Evolutionary conservation across 2,888 invertebrate species (phyloP).

Genomic region (Platycheirus rosarum): DNA sequence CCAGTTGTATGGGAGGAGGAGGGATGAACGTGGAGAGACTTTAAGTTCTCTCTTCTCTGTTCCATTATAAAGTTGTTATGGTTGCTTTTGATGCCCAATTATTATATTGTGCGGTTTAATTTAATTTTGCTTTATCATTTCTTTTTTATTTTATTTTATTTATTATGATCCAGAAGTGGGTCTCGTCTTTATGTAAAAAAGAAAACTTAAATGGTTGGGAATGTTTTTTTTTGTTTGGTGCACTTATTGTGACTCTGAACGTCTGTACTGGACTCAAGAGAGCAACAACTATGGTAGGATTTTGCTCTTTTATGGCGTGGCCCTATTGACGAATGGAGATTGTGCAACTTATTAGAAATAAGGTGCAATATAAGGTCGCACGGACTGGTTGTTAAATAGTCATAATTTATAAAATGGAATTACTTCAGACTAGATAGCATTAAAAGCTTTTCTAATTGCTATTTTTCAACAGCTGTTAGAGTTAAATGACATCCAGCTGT

Average conservation of each 20-base stretch:
- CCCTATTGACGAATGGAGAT: no score
- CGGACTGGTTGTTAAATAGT: no score
- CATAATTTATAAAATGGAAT: no score
- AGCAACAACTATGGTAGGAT: constrained; percentile 15
- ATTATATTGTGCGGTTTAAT: constrained; percentile 70
- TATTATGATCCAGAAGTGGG: constrained; percentile 61
- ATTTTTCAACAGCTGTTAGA: no score
- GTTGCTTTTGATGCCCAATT: constrained; percentile 68
- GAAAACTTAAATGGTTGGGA: constrained; percentile 46
- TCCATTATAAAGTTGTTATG: constrained; percentile 47
- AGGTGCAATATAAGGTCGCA: no score
- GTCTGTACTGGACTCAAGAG: constrained; percentile 5
- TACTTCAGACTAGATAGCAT: no score
- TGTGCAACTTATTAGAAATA: no score
- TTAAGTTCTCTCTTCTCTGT: constrained; percentile 23
- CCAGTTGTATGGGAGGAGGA: background rate
- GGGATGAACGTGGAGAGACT: constrained; percentile 23
- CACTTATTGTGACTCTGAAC: constrained; percentile 35
- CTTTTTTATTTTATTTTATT: constrained; percentile 58
- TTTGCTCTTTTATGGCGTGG: constrained; percentile 57
- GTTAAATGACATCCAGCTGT: no score
- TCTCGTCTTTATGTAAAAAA: constrained; percentile 26
- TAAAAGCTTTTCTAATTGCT: no score
- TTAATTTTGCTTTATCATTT: constrained; percentile 62
- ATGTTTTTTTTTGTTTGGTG: constrained; percentile 32